A percentile compares a stretch with the other conserved stretches of the same genome.
These are phyloP conservation scores for Halcyon smyrnensis DNA, from an alignment of 2,797 vertebrate species.

Conservation along the genomic window DNA sequence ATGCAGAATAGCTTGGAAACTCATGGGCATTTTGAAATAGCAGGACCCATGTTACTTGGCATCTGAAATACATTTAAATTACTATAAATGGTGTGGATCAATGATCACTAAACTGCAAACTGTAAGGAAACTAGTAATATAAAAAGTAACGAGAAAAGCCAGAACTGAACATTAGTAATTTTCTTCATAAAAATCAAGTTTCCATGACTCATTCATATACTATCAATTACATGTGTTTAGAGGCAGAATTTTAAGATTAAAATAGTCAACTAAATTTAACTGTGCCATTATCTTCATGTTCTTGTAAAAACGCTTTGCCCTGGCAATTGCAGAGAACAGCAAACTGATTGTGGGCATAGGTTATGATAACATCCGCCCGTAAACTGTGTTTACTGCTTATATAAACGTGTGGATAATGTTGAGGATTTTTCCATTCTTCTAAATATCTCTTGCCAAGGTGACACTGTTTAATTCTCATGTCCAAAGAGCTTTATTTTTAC, in stretches of 20 bases:
- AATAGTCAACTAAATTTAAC: conserved; percentile 62
- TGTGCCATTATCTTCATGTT: background rate
- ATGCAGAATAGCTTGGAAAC: background rate
- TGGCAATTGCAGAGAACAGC: background rate
- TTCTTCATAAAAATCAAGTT: conserved; percentile 55
- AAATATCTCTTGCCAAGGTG: conserved; percentile 14
- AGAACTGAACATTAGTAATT: conserved; percentile 46
- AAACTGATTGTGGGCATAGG: background rate
- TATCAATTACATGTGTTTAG: conserved; percentile 37
- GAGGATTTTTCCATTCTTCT: background rate
- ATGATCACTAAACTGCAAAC: background rate
- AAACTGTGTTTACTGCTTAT: background rate
- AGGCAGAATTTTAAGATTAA: conserved; percentile 45
- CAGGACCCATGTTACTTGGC: background rate
- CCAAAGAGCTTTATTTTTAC: background rate
- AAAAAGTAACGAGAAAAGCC: conserved; percentile 37
- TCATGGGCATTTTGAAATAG: background rate
- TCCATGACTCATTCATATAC: conserved; percentile 42
- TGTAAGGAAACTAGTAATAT: conserved; percentile 21
- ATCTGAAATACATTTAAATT: background rate
- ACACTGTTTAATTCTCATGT: background rate
- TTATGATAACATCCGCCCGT: background rate
- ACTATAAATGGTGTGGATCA: background rate
- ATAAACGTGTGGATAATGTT: background rate
- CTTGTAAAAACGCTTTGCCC: background rate